Percentiles rank a stretch among this genome's conserved stretches.
Evolutionary conservation across 2,797 vertebrate genomes (phyloP).

Genomic region (Catamblyrhynchus diadema): DNA sequence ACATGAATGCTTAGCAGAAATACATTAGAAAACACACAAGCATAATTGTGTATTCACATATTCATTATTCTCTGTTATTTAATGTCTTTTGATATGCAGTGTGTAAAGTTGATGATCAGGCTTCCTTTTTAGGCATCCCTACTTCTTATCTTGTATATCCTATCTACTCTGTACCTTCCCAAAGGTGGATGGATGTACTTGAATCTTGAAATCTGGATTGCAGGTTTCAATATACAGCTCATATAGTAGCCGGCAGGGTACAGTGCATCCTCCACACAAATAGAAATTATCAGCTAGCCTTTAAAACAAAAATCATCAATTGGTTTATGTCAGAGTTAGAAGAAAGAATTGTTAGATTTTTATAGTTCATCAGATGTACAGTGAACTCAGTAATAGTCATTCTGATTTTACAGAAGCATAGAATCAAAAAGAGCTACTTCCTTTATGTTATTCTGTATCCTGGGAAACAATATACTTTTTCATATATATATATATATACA

Average conservation of each 20-base stretch:
- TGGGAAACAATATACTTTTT: neutral
- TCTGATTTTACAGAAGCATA: neutral
- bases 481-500: neutral
- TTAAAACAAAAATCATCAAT: neutral
- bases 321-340: neutral
- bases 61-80: neutral
- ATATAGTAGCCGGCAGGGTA: slow-evolving; percentile 66
- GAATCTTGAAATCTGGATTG: slow-evolving; percentile 21
- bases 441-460: neutral
- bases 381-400: neutral
- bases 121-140: neutral
- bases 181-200: slow-evolving; percentile 68
- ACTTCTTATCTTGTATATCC: neutral
- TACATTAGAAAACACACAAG: neutral
- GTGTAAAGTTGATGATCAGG: neutral
- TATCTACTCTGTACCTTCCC: slow-evolving; percentile 63
- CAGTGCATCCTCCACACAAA: slow-evolving; percentile 53
- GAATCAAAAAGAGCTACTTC: neutral
- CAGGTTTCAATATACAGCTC: slow-evolving; percentile 70
- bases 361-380: neutral
- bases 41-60: neutral
- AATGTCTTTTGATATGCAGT: neutral
- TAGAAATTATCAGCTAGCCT: slow-evolving; percentile 74
- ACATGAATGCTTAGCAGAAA: neutral
- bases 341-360: neutral